Conservation (phyloP, 30 jellyfish, hydroid and myxozoan genomes). For the Turritopsis rubra region DNA sequence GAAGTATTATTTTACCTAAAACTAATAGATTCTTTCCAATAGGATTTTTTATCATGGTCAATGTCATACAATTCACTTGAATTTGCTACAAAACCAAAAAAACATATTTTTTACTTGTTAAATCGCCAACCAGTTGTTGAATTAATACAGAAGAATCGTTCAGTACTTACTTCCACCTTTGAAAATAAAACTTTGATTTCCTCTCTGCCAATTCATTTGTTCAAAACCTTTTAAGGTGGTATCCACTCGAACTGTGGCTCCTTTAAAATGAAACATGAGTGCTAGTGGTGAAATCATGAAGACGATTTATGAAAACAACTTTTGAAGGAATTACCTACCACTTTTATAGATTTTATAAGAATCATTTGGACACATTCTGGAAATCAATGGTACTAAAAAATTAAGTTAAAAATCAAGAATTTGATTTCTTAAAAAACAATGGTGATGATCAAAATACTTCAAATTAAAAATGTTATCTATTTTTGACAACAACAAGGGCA, state of each 20-base stretch:
- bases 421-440: too few relatives aligned
- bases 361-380: slow-evolving; percentile 96
- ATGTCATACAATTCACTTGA: slow-evolving; percentile 62
- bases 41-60: slow-evolving; percentile 70
- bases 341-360: slow-evolving; percentile 86
- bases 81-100: slow-evolving; percentile 24
- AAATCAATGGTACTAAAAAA: slow-evolving; percentile 86
- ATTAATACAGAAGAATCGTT: neutral
- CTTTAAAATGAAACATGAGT: slow-evolving; percentile 19
- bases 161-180: slow-evolving; percentile 80
- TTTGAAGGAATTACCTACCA: slow-evolving; percentile 58
- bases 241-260: slow-evolving; percentile 90
- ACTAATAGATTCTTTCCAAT: slow-evolving; percentile 80
- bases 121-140: neutral
- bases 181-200: slow-evolving; percentile 80
- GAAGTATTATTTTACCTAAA: slow-evolving; percentile 42
- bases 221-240: slow-evolving; percentile 93
- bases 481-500: too few relatives aligned
- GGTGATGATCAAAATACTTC: too few relatives aligned
- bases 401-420: too few relatives aligned
- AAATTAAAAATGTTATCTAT: too few relatives aligned
- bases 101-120: neutral
- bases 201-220: slow-evolving; percentile 98
- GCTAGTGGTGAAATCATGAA: neutral
- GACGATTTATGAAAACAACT: neutral